Evolutionary conservation across 2,113 vertebrate species (phyloP).

Genomic region (Falcunculus frontatus): DNA sequence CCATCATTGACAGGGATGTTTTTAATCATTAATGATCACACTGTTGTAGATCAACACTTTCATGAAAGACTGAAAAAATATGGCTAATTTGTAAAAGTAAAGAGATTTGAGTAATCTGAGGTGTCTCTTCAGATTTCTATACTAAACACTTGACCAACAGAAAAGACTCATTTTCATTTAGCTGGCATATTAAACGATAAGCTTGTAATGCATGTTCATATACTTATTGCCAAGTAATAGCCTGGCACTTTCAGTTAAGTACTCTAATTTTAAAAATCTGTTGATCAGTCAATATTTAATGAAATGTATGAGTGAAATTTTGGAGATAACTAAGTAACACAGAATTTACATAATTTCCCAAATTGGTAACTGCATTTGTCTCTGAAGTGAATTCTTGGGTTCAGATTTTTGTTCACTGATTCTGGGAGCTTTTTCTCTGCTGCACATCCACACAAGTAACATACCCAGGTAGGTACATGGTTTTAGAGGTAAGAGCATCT

Average conservation of each 20-base stretch:
- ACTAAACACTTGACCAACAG: neutral
- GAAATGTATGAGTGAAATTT: neutral
- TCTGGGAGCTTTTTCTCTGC: neutral
- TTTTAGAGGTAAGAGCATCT: neutral
- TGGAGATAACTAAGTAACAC: neutral
- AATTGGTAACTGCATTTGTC: neutral
- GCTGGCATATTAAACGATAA: neutral
- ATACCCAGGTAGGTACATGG: accelerated
- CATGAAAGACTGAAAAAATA: neutral
- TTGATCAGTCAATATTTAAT: neutral
- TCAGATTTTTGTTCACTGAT: neutral
- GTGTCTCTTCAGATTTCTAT: neutral
- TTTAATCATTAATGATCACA: neutral
- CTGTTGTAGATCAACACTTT: neutral
- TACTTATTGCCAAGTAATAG: neutral
- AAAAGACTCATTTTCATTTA: neutral
- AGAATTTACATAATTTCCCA: neutral
- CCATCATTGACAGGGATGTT: neutral
- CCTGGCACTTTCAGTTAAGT: neutral
- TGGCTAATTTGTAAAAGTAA: neutral
- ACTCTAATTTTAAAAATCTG: neutral
- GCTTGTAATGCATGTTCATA: neutral
- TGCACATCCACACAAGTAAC: neutral
- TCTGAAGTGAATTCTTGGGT: neutral
- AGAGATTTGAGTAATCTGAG: neutral